Percentiles rank a stretch among this genome's conserved stretches.
phyloP scores from a whole-genome alignment of 2,888 invertebrate species.

The Meta bourneti region DNA sequence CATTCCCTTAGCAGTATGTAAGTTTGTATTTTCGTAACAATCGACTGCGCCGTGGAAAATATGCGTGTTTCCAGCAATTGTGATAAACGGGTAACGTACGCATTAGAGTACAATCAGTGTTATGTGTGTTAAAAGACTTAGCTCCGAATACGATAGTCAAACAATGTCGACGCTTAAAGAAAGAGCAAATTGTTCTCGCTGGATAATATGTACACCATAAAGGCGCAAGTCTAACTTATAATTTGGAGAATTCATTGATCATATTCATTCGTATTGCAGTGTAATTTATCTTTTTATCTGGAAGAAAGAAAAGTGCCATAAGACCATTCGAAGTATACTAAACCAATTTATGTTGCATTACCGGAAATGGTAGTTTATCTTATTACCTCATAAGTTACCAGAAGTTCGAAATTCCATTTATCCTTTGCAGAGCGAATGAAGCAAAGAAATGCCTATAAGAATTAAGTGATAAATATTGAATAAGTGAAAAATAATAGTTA shows the following conservation, averaged over 20 bases:
- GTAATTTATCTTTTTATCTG: not conserved
- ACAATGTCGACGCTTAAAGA: not conserved
- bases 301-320: not conserved
- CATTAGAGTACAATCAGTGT: slow-evolving; percentile 10
- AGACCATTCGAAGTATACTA: too few relatives aligned
- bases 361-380: too few relatives aligned
- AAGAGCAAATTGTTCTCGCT: not conserved
- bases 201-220: not conserved
- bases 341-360: too few relatives aligned
- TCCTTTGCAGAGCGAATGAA: too few relatives aligned
- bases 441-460: too few relatives aligned
- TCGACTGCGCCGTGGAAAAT: not conserved
- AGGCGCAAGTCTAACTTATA: not conserved
- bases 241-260: not conserved
- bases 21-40: slow-evolving; percentile 3
- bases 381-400: too few relatives aligned
- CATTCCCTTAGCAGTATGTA: not conserved
- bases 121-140: slow-evolving; percentile 13
- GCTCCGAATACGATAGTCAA: not conserved
- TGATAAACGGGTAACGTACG: slow-evolving; percentile 31
- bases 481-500: too few relatives aligned
- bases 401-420: too few relatives aligned
- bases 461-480: too few relatives aligned
- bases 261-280: not conserved
- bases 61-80: not conserved